Evolutionary conservation across 2,113 vertebrate genomes (phyloP), one percentile per base, ranked within the genome.

Genomic region (Aspiorhynchus laticeps): DNA sequence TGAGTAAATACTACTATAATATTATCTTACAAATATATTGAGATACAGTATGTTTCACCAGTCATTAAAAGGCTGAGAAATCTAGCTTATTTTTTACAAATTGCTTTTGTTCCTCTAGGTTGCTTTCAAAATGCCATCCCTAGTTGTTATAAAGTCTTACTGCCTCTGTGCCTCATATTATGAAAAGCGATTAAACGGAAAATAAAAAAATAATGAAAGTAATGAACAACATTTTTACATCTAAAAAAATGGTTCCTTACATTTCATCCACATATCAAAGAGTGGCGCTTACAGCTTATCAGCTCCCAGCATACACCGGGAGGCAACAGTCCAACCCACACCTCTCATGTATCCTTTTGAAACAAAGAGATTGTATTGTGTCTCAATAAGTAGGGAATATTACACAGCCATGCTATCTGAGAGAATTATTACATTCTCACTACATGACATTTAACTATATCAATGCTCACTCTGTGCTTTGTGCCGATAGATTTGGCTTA

Each of bases 381-480:
- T 61, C 56, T 61, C 56, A 26, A 41, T 63, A 41, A 26, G 33
- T 63, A 36, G 78, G 14, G 33, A 26, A 61, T 43, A 63, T 80
- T 80, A 80, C 78, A 63, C 56, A 61, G 24, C 24, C 33, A 80
- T 41, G 78, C 26, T 61, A 80, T 80, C 78, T 43, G 56, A 41
- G 36, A 36, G 3, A 61, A 80, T 86, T 74, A 80, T 74, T 84
- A 48, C 17, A 61, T 59, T 65, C 26, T n/a, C 19, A 28, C 41
- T 73, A 69, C 28, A 73, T 80, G 51, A 88, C 82, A 77, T 87
- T 84, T 82, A 84, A 38, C 74, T 43, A 38, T 33, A 41, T 46
- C 51, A 24, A 14, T 21, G 36, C 51, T 61, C 65, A 41, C 53
- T 36, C 77, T 46, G 67, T 28, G 56, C 24, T 80, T 63, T 80